phyloP scores from a whole-genome alignment of 1,140 invertebrate genomes.

The Drosophila pachea region DNA sequence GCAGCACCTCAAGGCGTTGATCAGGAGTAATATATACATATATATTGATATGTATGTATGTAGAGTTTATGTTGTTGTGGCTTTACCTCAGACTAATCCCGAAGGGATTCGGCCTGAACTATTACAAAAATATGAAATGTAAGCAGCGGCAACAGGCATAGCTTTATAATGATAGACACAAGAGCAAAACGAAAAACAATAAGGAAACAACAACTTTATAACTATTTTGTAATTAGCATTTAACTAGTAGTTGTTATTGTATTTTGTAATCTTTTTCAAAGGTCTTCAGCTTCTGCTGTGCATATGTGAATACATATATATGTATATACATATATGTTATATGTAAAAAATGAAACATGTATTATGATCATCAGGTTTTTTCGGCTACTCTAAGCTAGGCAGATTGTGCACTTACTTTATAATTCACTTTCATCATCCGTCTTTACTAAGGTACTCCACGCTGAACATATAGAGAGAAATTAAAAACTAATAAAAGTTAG shows the following conservation, averaged over 20 bases:
- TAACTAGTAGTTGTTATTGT: constrained; percentile 38
- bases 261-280: constrained; percentile 22
- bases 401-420: constrained; percentile 4
- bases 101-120: constrained; percentile 27
- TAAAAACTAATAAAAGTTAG: not conserved
- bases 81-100: constrained; percentile 28
- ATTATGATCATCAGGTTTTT: constrained; percentile 29
- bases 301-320: not conserved
- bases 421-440: not conserved
- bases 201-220: constrained; percentile 6
- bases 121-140: not conserved
- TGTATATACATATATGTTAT: not conserved
- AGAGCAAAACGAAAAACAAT: constrained; percentile 14
- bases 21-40: constrained; percentile 8
- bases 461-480: not conserved
- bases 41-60: constrained; percentile 1
- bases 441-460: not conserved
- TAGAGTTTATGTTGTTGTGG: constrained; percentile 14
- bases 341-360: constrained; percentile 10
- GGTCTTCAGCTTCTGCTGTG: constrained; percentile 17
- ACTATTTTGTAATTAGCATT: constrained; percentile 43
- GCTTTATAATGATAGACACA: constrained; percentile 19
- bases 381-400: constrained; percentile 11
- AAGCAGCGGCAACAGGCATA: constrained; percentile 14
- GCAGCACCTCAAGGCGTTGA: constrained; percentile 10